Evolutionary conservation across 1,140 invertebrate species (phyloP).

Genomic region (Hesperophylax magnus): DNA sequence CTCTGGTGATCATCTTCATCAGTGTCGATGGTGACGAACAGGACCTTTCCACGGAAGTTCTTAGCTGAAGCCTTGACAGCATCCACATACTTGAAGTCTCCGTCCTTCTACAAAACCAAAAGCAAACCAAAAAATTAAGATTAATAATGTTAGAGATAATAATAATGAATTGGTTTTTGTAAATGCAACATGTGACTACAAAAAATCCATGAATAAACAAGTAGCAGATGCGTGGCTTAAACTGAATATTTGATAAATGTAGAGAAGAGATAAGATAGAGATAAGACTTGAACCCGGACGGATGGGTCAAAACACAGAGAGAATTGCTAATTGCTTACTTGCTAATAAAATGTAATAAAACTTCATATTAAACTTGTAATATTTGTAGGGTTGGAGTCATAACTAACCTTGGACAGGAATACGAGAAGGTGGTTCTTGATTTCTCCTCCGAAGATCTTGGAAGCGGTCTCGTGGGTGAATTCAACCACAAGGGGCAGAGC

Average conservation of each 20-base stretch:
- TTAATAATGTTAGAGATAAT: too few relatives aligned
- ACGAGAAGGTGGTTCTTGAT: slow-evolving; percentile 96
- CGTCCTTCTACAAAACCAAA: slow-evolving; percentile 72
- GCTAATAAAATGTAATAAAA: too few relatives aligned
- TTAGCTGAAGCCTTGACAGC: slow-evolving; percentile 86
- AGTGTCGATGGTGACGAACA: slow-evolving; percentile 96
- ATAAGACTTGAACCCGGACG: too few relatives aligned
- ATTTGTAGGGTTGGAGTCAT: not conserved
- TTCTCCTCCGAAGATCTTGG: slow-evolving; percentile 97
- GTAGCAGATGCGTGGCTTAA: too few relatives aligned
- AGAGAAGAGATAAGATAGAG: too few relatives aligned
- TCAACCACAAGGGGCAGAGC: slow-evolving; percentile 95
- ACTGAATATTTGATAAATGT: too few relatives aligned
- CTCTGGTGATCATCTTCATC: slow-evolving; percentile 96
- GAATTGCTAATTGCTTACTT: too few relatives aligned
- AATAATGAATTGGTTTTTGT: too few relatives aligned
- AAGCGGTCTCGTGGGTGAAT: slow-evolving; percentile 97
- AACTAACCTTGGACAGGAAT: slow-evolving; percentile 87
- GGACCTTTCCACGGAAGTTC: slow-evolving; percentile 90
- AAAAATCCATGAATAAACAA: too few relatives aligned
- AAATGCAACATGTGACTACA: too few relatives aligned
- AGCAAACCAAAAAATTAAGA: not conserved
- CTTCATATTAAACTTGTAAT: too few relatives aligned
- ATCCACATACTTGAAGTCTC: slow-evolving; percentile 84
- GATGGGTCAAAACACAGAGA: too few relatives aligned